phyloP scores from a whole-genome alignment of 2,797 vertebrate species.

The Alauda arvensis region DNA sequence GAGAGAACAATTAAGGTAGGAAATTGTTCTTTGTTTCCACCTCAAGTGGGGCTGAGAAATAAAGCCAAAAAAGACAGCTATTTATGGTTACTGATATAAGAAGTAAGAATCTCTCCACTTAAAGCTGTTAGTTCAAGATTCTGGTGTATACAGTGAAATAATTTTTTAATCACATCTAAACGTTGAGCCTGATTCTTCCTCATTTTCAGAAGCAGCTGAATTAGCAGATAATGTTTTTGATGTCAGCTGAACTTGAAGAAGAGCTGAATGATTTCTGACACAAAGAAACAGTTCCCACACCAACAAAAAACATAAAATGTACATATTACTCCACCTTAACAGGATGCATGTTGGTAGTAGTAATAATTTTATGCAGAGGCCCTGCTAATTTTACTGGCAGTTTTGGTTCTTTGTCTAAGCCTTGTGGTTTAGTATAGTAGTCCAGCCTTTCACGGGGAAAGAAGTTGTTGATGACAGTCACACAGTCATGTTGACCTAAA shows the following conservation, averaged over 20 bases:
- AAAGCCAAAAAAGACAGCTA: background rate
- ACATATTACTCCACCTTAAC: slow-evolving; percentile 81
- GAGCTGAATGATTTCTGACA: background rate
- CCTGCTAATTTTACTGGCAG: slow-evolving; percentile 88
- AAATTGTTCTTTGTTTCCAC: background rate
- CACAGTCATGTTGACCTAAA: slow-evolving; percentile 95
- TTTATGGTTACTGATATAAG: background rate
- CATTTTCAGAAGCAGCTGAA: background rate
- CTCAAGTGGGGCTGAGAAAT: background rate
- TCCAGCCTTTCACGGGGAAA: slow-evolving; percentile 92
- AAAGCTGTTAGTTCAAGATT: background rate
- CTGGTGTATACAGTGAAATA: background rate
- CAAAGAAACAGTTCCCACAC: background rate
- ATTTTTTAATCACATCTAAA: background rate
- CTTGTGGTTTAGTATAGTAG: slow-evolving; percentile 93
- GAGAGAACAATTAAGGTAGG: background rate
- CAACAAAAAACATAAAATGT: background rate
- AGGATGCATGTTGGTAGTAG: slow-evolving; percentile 93
- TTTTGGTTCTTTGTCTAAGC: slow-evolving; percentile 92
- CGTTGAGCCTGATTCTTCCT: background rate
- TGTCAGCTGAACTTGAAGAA: background rate
- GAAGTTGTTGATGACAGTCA: slow-evolving; percentile 97
- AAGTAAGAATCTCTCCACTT: background rate
- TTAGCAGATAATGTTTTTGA: background rate
- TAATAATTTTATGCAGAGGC: slow-evolving; percentile 94